Evolutionary conservation across 2,113 vertebrate genomes (phyloP), one percentile per base, ranked within the genome.

Genomic region (Calypte anna): DNA sequence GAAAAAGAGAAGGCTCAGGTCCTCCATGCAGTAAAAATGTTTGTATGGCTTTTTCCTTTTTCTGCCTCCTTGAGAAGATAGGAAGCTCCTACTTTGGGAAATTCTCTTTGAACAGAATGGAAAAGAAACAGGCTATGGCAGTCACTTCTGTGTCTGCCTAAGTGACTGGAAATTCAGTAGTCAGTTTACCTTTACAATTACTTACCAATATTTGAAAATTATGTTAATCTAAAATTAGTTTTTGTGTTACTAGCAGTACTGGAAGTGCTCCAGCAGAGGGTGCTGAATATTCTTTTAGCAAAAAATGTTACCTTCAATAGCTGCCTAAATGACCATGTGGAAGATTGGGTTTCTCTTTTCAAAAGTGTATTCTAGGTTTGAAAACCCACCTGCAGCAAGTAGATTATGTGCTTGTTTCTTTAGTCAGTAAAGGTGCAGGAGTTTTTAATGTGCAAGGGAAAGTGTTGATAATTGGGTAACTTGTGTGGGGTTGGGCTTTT

Each of bases 241-340:
- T 64, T 43, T 15, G 31, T 81, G 22, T 70, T 84, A 33, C 21
- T 48, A 11, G 54, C 63, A 91, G 69, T 92, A 54, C 80, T 46
- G 33, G 58, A 21, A 72, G 62, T 61, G 82, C 15, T 78, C 92
- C 98, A 96, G 96, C 82, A 97, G 98, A 94, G 97, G 46, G 97
- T 70, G 96, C 96, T 94, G 70, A 53, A 92, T 93, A 76, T 36
- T 91, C 59, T 96, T 40, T 13, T 62, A 14, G 54, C 84, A 59
- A 79, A 79, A 43, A 25, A 31, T 67, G 12, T 85, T 43, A 44
- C 61, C 58, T 76, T 83, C 91, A 64, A 23, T 23, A 23, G 24
- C 51, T 83, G 51, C 68, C 67, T 36, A 55, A 80, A 43, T 67
- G 51, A 88, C 33, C 14, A 22, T 22, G 18, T 43, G 30, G 20